Evolutionary conservation across 1,140 invertebrate genomes (phyloP).

Genomic region (Gyrodactylus salaris): DNA sequence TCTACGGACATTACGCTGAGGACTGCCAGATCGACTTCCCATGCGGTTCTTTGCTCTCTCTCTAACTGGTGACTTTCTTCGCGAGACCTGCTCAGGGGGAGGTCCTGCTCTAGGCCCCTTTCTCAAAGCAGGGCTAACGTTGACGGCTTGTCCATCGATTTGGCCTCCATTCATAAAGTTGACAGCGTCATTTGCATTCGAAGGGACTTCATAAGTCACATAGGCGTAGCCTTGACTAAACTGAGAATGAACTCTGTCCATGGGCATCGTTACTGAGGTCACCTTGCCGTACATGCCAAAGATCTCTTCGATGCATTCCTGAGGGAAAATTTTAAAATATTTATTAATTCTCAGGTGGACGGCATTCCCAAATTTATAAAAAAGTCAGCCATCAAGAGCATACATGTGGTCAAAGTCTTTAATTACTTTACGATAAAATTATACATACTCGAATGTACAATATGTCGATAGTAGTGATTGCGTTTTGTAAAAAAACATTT

Average conservation of each 20-base stretch:
- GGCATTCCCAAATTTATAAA: too few species aligned
- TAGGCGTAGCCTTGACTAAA: constrained; percentile 4
- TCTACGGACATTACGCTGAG: background rate
- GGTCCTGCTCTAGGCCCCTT: background rate
- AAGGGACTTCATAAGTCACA: background rate
- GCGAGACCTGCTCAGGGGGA: background rate
- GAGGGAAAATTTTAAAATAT: too few species aligned
- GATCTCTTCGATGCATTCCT: constrained; percentile 2
- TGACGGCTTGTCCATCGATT: constrained; percentile 3
- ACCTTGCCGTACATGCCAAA: background rate
- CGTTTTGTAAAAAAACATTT: too few species aligned
- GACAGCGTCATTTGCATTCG: background rate
- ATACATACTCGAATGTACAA: too few species aligned
- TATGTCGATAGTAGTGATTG: too few species aligned
- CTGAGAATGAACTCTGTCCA: constrained; percentile 1
- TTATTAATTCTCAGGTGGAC: too few species aligned
- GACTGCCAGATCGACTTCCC: background rate
- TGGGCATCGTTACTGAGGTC: background rate
- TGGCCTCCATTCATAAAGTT: constrained; percentile 3
- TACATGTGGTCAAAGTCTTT: too few species aligned
- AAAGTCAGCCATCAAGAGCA: too few species aligned
- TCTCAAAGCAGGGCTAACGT: background rate
- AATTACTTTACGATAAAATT: too few species aligned
- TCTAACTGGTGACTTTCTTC: background rate
- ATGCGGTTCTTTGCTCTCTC: background rate